These are phyloP conservation scores for Shargacucullia verbasci DNA, from an alignment of 2,888 invertebrate genomes.

Conservation along the genomic window DNA sequence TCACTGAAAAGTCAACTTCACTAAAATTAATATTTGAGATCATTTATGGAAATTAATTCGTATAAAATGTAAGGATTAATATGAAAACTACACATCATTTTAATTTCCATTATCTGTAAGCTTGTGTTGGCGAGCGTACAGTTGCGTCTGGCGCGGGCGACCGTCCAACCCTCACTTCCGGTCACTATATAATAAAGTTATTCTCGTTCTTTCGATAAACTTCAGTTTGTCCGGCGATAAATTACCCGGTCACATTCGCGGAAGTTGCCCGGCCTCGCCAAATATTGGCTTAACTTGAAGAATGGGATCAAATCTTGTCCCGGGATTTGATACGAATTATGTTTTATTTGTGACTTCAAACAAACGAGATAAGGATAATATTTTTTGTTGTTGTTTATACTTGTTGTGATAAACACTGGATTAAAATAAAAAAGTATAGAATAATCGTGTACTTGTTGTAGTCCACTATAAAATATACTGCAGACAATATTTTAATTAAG, in stretches of 20 bases:
- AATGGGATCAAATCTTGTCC: slow-evolving; percentile 71
- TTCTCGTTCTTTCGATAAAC: slow-evolving; percentile 89
- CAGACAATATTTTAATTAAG: too few species aligned
- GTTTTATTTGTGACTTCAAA: slow-evolving; percentile 64
- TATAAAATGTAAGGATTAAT: too few species aligned
- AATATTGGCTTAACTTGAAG: slow-evolving; percentile 88
- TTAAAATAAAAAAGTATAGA: too few species aligned
- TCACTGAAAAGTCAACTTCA: too few species aligned
- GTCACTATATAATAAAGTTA: slow-evolving; percentile 89
- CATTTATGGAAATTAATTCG: too few species aligned
- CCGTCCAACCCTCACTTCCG: slow-evolving; percentile 78
- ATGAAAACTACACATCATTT: too few species aligned
- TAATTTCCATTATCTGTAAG: slow-evolving; percentile 10
- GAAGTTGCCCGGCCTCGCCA: slow-evolving; percentile 76
- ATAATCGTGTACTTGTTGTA: too few species aligned
- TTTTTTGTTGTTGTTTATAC: slow-evolving; percentile 51
- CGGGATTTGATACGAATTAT: slow-evolving; percentile 76
- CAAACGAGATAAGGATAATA: slow-evolving; percentile 65
- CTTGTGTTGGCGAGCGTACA: slow-evolving; percentile 64
- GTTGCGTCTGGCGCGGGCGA: slow-evolving; percentile 57
- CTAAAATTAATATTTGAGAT: too few species aligned
- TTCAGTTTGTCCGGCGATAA: slow-evolving; percentile 87
- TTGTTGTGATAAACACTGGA: slow-evolving; percentile 11
- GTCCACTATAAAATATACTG: too few species aligned
- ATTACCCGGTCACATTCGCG: slow-evolving; percentile 84